These are phyloP conservation scores for Polyommatus iphigenia DNA, from an alignment of 2,888 invertebrate species.

Conservation along the genomic window DNA sequence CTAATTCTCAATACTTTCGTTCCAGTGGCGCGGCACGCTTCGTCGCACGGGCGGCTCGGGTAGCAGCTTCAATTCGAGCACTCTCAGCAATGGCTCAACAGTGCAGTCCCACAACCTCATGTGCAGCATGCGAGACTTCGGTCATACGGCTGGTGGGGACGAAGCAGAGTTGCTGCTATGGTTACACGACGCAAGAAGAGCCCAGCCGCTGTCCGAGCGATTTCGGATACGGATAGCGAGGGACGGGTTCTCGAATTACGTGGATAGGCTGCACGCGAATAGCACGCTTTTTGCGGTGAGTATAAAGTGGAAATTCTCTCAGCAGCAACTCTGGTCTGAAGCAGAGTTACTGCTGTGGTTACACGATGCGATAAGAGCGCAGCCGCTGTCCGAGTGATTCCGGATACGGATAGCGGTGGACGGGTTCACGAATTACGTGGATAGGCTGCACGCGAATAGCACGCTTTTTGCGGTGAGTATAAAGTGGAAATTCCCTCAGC, in stretches of 20 bases:
- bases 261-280: constrained; percentile 92
- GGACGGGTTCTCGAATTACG: constrained; percentile 93
- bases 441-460: constrained; percentile 84
- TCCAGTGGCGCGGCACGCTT: constrained; percentile 73
- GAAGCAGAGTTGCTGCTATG: constrained; percentile 94
- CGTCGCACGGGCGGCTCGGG: constrained; percentile 72
- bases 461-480: constrained; percentile 57
- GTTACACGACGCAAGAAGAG: constrained; percentile 89
- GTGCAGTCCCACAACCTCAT: constrained; percentile 83
- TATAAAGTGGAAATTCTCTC: neutral
- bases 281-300: constrained; percentile 92
- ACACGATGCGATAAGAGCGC: neutral
- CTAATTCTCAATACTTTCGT: constrained; percentile 24
- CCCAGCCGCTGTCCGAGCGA: constrained; percentile 91
- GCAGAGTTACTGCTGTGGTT: constrained; percentile 88
- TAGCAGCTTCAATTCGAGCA: constrained; percentile 72
- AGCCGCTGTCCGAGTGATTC: constrained; percentile 82
- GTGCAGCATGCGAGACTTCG: constrained; percentile 93
- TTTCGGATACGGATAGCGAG: constrained; percentile 94
- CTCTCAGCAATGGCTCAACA: constrained; percentile 58
- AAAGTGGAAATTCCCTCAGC: neutral
- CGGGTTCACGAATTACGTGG: constrained; percentile 93
- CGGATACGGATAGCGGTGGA: constrained; percentile 84
- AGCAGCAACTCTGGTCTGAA: constrained; percentile 79
- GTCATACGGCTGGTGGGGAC: constrained; percentile 92